Base-by-base conservation (phyloP, 2,888 invertebrate species). In the Gari tellinella region DNA sequence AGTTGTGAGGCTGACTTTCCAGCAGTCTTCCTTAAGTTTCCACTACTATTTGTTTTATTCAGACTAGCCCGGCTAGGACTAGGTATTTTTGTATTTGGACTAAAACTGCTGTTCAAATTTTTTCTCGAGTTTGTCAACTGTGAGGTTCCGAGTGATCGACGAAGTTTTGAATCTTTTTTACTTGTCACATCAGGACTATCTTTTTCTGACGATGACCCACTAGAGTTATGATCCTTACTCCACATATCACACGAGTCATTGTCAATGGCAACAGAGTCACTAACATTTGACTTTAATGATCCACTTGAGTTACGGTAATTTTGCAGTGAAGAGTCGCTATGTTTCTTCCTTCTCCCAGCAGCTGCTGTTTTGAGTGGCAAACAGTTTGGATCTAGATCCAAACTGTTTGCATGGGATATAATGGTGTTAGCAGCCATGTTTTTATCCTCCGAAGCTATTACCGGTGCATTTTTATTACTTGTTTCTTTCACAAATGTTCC, bases 401-500 rank as follows among this genome's bases (percentile, higher is more conserved):
- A n/a, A n/a, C n/a, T n/a, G n/a, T n/a, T n/a, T n/a, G n/a, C n/a
- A n/a, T n/a, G n/a, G n/a, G n/a, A n/a, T n/a, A n/a, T n/a, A n/a
- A n/a, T n/a, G n/a, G n/a, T n/a, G n/a, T n/a, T n/a, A n/a, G n/a
- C n/a, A n/a, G n/a, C n/a, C n/a, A n/a, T n/a, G 21, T 65, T 70
- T 23, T 68, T 72, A 10, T 66, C 72, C 19, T 64, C 56, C 0
- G 75, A 61, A 19, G 80, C 76, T 38, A 83, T 82, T 10, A 81
- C 79, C 8, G 86, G 86, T 12, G 80, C 83, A 68, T 82, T 86
- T 17, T 65, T 69, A 4, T 86, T 79, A 19, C 89, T 81, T n/a
- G 90, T 85, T 84, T 97, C 97, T 92, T 97, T 97, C 0, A 97
- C 96, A 90, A 98, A 98, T 0, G 98, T 98, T 15, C 97, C 97